Percentiles rank a stretch among this genome's conserved stretches.
phyloP scores from a whole-genome alignment of 2,797 vertebrate genomes.

The Orientallactaga sibirica region DNA sequence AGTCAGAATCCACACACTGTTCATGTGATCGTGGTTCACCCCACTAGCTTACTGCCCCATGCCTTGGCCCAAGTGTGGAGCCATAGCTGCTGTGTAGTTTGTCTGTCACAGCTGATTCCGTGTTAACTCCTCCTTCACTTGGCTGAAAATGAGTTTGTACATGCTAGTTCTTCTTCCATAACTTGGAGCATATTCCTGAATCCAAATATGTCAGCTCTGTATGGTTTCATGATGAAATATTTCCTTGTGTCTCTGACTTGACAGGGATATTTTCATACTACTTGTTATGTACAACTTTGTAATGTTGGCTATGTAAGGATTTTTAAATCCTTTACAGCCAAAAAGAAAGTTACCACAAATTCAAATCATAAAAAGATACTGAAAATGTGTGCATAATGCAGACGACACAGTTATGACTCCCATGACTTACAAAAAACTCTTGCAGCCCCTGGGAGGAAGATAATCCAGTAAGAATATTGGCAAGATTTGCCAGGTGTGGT shows the following conservation, averaged over 20 bases:
- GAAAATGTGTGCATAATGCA: neutral
- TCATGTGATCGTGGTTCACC: neutral
- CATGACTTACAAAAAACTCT: constrained; percentile 21
- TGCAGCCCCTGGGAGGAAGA: neutral
- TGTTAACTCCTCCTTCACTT: constrained; percentile 20
- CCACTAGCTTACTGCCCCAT: neutral
- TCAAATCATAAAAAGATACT: neutral
- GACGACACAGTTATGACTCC: constrained; percentile 28
- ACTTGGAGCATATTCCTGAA: neutral
- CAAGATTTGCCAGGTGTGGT: neutral
- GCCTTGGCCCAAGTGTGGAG: neutral
- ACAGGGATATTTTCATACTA: neutral
- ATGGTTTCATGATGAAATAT: neutral
- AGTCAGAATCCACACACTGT: neutral
- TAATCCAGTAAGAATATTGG: neutral
- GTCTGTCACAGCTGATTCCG: neutral
- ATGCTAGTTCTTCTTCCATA: neutral
- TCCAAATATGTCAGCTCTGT: neutral
- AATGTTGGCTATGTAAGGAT: neutral
- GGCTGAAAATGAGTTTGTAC: neutral
- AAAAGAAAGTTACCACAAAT: neutral
- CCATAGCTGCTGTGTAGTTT: neutral
- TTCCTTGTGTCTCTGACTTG: neutral
- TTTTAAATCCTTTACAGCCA: neutral
- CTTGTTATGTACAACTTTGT: neutral